Conservation (phyloP, 1,140 invertebrate species). For the Leptonema lineaticorne region DNA sequence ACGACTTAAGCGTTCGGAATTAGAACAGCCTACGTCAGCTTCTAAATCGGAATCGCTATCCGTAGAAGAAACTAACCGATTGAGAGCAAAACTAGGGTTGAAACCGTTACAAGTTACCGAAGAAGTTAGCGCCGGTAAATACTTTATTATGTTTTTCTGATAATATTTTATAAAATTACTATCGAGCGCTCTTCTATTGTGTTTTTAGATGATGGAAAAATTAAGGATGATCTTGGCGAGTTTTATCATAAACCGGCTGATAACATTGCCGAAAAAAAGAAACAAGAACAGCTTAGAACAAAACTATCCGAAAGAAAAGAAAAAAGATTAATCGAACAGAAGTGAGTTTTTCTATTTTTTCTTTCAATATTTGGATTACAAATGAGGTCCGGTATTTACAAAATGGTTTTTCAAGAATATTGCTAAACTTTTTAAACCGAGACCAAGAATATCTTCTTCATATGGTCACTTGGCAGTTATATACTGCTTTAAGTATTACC, state of each 20-base stretch:
- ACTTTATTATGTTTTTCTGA: neutral
- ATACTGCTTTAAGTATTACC: slow-evolving; percentile 33
- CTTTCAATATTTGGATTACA: neutral
- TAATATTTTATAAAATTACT: neutral
- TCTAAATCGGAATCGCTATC: slow-evolving; percentile 32
- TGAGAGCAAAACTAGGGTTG: slow-evolving; percentile 89
- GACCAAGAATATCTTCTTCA: slow-evolving; percentile 20
- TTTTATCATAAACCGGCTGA: slow-evolving; percentile 91
- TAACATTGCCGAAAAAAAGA: slow-evolving; percentile 75
- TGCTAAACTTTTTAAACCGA: neutral
- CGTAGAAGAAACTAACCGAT: slow-evolving; percentile 83
- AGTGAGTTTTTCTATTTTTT: slow-evolving; percentile 47
- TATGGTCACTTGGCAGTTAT: slow-evolving; percentile 30
- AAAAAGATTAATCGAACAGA: slow-evolving; percentile 77
- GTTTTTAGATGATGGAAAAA: slow-evolving; percentile 51
- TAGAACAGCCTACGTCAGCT: slow-evolving; percentile 47
- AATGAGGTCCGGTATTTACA: neutral
- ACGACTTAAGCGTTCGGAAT: slow-evolving; percentile 35
- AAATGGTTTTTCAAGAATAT: neutral
- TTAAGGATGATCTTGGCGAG: slow-evolving; percentile 83
- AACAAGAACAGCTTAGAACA: slow-evolving; percentile 80
- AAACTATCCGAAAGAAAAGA: slow-evolving; percentile 76
- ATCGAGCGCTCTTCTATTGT: neutral
- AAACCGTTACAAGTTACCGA: slow-evolving; percentile 82
- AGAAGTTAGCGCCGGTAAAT: slow-evolving; percentile 42